Base-by-base conservation (phyloP, 37 sponge, comb jelly and placozoan genomes). In the Beroe forskalii region DNA sequence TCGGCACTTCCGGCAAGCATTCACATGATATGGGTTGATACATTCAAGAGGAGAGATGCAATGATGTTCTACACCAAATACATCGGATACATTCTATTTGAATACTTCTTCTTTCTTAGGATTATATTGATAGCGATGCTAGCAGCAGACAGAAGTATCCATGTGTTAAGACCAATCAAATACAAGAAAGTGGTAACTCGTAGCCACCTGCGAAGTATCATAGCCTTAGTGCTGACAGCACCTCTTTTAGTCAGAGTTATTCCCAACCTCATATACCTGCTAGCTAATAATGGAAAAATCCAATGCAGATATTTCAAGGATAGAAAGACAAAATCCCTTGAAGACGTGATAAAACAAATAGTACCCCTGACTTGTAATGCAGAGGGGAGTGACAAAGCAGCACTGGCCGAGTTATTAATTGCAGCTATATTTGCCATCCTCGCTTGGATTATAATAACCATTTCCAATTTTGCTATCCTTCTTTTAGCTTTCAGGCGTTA, bases 51-150 rank as follows among this genome's bases (percentile, higher is more conserved):
- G 1, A 69, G 20, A 2, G 19, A 27, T 1, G 17, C 38, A 12
- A 36, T 69, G 38, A 27, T 32, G 17, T 69, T 69, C 39, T 69
- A 36, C 38, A 35, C 36, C 37, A 33, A 35, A 3, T 33, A 69
- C 28, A 2, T 69, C 1, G 72, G 19, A 1, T 35, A 35, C 38
- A 69, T 69, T 35, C 72, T 69, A 6, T 69, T 69, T 33, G 32
- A 69, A 37, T 69, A 32, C 17, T 32, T 69, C 38, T 69, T 69
- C 72, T 69, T 69, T 17, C 72, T 69, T 2, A 31, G 72, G 17
- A 36, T 69, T 32, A 28, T 36, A 33, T 14, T 69, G 2, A 36
- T 69, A 31, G 35, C 72, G 12, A 37, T 69, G 72, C 38, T 69
- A 32, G 12, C 72, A 27, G 17, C 32, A 32, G 72, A 69, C 38